Evolutionary conservation across 2,797 vertebrate genomes (phyloP).

Genomic region (Tragopan temminckii): DNA sequence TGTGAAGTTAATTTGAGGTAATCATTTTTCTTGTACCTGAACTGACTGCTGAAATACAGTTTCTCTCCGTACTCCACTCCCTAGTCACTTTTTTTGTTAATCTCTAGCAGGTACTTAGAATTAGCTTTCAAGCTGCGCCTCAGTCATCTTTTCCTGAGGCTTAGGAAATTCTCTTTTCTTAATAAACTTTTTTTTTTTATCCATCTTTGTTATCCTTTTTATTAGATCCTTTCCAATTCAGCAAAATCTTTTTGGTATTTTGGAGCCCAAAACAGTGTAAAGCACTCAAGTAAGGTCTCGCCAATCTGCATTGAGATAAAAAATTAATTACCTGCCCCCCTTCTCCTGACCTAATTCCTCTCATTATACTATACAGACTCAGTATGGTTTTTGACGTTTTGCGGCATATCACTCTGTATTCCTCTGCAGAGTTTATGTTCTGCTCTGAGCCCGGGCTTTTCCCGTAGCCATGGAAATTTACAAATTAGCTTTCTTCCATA

Average conservation of each 20-base stretch:
- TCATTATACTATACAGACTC: constrained; percentile 36
- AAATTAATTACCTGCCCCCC: constrained; percentile 55
- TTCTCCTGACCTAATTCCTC: constrained; percentile 69
- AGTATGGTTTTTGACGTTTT: constrained; percentile 25
- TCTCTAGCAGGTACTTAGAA: constrained; percentile 72
- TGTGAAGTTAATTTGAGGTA: constrained; percentile 36
- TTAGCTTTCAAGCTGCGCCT: constrained; percentile 63
- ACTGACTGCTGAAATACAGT: constrained; percentile 52
- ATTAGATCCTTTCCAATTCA: constrained; percentile 54
- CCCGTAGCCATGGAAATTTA: constrained; percentile 34
- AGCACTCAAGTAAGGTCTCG: constrained; percentile 5
- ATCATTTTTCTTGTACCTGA: constrained; percentile 57
- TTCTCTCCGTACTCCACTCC: not conserved
- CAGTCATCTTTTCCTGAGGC: constrained; percentile 48
- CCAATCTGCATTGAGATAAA: constrained; percentile 59
- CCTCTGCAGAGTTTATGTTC: constrained; percentile 17
- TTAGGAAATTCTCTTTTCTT: constrained; percentile 59
- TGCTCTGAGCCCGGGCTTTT: not conserved
- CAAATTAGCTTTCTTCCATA: constrained; percentile 22
- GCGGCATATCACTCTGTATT: constrained; percentile 20
- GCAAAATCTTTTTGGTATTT: constrained; percentile 43
- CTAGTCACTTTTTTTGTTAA: constrained; percentile 34
- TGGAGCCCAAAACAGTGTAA: constrained; percentile 27
- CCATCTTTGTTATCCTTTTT: constrained; percentile 47
- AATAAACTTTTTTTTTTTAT: constrained; percentile 23